These are phyloP conservation scores for Myripristis murdjan DNA, from an alignment of 2,797 vertebrate species.

Conservation along the genomic window DNA sequence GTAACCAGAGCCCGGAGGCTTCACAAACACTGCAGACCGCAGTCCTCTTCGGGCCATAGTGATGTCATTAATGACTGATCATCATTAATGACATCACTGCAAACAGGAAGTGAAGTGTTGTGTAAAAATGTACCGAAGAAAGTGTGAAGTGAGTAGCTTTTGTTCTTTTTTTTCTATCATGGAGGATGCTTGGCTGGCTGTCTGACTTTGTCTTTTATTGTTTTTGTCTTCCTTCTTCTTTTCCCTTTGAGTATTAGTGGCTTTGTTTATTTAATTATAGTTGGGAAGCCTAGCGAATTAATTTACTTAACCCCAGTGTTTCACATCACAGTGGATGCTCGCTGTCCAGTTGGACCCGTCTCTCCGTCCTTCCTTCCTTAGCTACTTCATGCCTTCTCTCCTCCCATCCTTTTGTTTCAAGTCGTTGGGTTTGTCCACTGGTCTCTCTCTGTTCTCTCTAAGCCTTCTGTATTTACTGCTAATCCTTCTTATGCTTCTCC, in stretches of 20 bases:
- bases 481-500: conserved; percentile 86
- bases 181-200: background rate
- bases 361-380: conserved; percentile 7
- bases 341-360: conserved; percentile 6
- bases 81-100: conserved; percentile 51
- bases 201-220: background rate
- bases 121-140: background rate
- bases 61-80: conserved; percentile 54
- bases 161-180: background rate
- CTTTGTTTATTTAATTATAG: no score
- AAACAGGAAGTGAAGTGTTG: conserved; percentile 53
- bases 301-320: background rate
- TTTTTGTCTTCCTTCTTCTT: background rate
- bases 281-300: background rate
- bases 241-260: background rate
- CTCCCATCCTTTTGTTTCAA: conserved; percentile 74
- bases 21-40: conserved; percentile 54
- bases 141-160: background rate
- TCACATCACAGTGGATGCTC: conserved; percentile 2
- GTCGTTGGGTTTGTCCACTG: conserved; percentile 76
- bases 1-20: conserved; percentile 66
- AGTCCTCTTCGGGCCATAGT: conserved; percentile 48
- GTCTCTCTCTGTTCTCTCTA: conserved; percentile 81
- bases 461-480: conserved; percentile 85
- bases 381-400: conserved; percentile 38